Percentiles rank a stretch among this genome's conserved stretches.
These are phyloP conservation scores for Bombus huntii DNA, from an alignment of 1,140 invertebrate genomes.

Conservation along the genomic window DNA sequence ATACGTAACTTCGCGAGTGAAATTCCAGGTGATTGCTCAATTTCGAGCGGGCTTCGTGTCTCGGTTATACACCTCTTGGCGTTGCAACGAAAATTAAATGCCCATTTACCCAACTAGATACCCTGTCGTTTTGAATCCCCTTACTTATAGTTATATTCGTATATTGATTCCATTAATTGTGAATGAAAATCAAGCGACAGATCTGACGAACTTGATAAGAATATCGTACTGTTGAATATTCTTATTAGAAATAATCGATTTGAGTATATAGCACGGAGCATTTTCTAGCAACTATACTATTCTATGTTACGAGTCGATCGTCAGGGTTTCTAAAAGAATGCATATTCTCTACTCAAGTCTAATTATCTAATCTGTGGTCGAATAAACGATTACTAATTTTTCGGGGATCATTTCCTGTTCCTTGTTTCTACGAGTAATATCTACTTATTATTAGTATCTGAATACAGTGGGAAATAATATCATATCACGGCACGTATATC, in stretches of 20 bases:
- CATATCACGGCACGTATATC: background rate
- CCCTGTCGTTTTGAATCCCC: background rate
- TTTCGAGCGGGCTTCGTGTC: conserved; percentile 49
- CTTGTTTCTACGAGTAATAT: background rate
- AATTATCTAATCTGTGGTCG: too few relatives aligned
- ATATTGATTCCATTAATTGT: too few relatives aligned
- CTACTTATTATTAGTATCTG: background rate
- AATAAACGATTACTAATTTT: background rate
- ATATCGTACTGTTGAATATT: too few relatives aligned
- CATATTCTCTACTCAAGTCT: too few relatives aligned
- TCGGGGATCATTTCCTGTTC: background rate
- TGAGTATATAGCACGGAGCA: too few relatives aligned
- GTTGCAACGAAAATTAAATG: background rate
- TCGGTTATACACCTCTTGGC: conserved; percentile 4
- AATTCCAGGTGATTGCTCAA: conserved; percentile 62
- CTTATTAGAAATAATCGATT: too few relatives aligned
- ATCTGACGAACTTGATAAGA: too few relatives aligned
- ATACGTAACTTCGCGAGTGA: conserved; percentile 43
- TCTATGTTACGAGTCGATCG: too few relatives aligned
- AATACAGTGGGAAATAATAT: background rate
- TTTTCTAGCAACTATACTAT: too few relatives aligned
- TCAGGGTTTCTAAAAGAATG: background rate
- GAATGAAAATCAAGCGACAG: too few relatives aligned
- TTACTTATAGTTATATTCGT: too few relatives aligned
- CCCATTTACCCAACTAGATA: background rate